Evolutionary conservation across 2,797 vertebrate genomes (phyloP).

Genomic region (Acipenser oxyrinchus): DNA sequence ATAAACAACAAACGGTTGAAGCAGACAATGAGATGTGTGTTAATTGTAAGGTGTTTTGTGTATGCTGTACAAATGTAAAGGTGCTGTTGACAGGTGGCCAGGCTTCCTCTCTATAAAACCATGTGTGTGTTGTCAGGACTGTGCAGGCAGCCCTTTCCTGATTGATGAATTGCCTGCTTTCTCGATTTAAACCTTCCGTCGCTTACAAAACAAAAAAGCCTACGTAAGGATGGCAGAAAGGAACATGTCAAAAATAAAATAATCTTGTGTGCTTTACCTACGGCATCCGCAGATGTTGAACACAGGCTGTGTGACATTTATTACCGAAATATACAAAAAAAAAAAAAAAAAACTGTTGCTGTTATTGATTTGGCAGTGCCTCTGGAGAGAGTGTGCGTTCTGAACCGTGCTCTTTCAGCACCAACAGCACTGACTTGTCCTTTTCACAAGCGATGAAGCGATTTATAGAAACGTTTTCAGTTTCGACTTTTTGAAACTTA

Average conservation of each 20-base stretch:
- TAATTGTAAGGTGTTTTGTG: constrained; percentile 40
- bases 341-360: constrained; percentile 62
- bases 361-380: constrained; percentile 53
- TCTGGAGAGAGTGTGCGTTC: background rate
- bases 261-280: constrained; percentile 75
- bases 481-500: constrained; percentile 10
- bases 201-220: constrained; percentile 90
- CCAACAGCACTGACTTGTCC: constrained; percentile 56
- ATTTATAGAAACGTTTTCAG: too few relatives aligned
- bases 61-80: constrained; percentile 53
- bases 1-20: constrained; percentile 31
- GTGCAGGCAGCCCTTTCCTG: constrained; percentile 82
- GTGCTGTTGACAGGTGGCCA: constrained; percentile 88
- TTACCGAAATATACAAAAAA: constrained; percentile 78
- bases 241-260: constrained; percentile 50
- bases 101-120: constrained; percentile 84
- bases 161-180: constrained; percentile 99
- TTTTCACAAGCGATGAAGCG: constrained; percentile 40
- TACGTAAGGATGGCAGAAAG: constrained; percentile 59
- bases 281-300: constrained; percentile 78
- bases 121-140: constrained; percentile 92
- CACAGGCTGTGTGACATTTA: constrained; percentile 81
- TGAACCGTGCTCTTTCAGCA: constrained; percentile 41
- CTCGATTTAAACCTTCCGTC: constrained; percentile 98
- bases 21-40: constrained; percentile 24